Evolutionary conservation across 2,113 vertebrate species (phyloP).

Genomic region (Baryphthengus martii): DNA sequence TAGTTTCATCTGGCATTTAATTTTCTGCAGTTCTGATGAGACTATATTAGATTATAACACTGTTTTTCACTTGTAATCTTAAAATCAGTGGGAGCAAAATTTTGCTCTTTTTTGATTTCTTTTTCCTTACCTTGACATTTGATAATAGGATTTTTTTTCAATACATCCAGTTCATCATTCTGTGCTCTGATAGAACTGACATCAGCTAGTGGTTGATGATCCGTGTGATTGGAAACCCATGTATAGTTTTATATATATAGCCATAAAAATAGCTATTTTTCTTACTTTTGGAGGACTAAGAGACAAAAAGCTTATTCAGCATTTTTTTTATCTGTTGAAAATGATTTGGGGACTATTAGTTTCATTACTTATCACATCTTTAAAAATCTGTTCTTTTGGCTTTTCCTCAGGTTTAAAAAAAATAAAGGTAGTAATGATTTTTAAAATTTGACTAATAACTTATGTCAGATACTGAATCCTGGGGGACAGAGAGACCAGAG

Average conservation of each 20-base stretch:
- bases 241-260: background rate
- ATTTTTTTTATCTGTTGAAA: background rate
- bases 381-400: background rate
- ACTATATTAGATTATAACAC: background rate
- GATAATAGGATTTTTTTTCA: background rate
- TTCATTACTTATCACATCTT: background rate
- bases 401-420: background rate
- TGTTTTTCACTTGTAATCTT: background rate
- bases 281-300: background rate
- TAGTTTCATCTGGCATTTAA: background rate
- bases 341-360: background rate
- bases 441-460: rapidly evolving
- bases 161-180: background rate
- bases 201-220: background rate
- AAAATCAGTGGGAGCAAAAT: background rate
- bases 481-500: background rate
- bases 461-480: background rate
- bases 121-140: background rate
- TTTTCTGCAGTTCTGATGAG: background rate
- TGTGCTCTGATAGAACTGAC: background rate
- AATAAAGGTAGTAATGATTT: background rate
- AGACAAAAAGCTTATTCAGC: background rate
- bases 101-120: background rate
- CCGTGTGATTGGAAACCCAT: background rate
- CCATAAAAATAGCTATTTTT: background rate